Conservation (phyloP, 2,888 invertebrate species). For the Kryphioiulus occultus region DNA sequence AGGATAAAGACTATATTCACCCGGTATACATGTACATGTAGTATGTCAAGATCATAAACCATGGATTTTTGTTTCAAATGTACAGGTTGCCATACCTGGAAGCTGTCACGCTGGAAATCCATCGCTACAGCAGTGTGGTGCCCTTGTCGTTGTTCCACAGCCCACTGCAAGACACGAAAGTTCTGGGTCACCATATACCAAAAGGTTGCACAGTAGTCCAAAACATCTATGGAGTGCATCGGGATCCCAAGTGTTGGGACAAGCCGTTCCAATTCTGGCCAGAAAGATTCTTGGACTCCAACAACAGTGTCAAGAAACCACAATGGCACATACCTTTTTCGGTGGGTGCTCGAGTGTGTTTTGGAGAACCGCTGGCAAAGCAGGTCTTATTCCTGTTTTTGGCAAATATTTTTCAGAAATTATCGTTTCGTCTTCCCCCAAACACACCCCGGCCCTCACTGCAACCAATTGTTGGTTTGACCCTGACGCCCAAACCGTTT, state of each 20-base stretch:
- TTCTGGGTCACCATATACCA: not conserved
- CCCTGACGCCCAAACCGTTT: constrained; percentile 17
- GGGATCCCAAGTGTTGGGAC: not conserved
- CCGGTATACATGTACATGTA: no score
- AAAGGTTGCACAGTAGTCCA: not conserved
- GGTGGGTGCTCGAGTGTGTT: not conserved
- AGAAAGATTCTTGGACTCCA: not conserved
- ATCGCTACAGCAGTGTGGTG: not conserved
- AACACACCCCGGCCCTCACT: not conserved
- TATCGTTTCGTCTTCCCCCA: not conserved
- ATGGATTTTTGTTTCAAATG: not conserved
- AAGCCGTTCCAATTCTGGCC: not conserved
- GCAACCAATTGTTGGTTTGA: not conserved
- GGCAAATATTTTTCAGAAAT: not conserved
- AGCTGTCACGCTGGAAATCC: not conserved
- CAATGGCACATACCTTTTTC: not conserved
- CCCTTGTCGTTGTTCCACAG: not conserved
- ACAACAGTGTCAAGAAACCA: not conserved
- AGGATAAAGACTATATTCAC: no score
- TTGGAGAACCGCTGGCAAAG: not conserved
- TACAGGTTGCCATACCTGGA: not conserved
- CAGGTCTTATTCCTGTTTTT: constrained; percentile 11
- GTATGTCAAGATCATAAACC: no score
- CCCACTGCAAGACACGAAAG: not conserved
- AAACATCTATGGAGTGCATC: not conserved